Evolutionary conservation across 2,888 invertebrate genomes (phyloP).

Genomic region (Crocallis elinguaria): DNA sequence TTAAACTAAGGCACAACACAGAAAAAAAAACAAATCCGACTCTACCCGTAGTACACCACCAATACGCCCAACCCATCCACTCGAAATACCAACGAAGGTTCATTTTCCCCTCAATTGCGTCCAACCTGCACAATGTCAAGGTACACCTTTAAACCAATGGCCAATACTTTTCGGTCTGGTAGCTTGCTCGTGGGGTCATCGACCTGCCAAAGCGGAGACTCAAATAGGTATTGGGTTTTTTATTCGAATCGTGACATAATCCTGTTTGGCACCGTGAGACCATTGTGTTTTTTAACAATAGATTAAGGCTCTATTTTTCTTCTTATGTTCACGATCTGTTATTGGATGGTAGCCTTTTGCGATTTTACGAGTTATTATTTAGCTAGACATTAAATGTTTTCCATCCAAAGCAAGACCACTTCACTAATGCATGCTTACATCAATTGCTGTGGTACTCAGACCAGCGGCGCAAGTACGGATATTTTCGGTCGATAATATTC

Average conservation of each 20-base stretch:
- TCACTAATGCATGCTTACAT: no score
- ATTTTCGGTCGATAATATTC: no score
- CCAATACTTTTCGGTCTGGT: constrained; percentile 50
- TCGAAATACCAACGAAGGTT: background rate
- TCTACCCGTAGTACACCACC: no score
- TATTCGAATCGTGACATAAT: constrained; percentile 24
- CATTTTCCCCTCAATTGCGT: constrained; percentile 7
- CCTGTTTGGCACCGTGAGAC: constrained; percentile 7
- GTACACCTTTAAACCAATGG: constrained; percentile 26
- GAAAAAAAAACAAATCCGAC: background rate
- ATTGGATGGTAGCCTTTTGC: no score
- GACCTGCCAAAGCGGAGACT: constrained; percentile 29
- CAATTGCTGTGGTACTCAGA: no score
- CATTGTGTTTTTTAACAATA: constrained; percentile 6
- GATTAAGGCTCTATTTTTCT: background rate
- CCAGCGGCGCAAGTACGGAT: no score
- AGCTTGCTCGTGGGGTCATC: constrained; percentile 39
- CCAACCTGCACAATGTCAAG: constrained; percentile 40
- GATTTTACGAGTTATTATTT: no score
- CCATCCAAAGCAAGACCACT: no score
- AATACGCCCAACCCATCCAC: background rate
- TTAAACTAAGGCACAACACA: no score
- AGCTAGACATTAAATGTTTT: no score
- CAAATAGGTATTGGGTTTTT: constrained; percentile 14
- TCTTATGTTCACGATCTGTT: no score